Percentiles rank a stretch among this genome's conserved stretches.
These are phyloP conservation scores for Daktulosphaira vitifoliae DNA, from an alignment of 1,140 invertebrate species.

Conservation along the genomic window DNA sequence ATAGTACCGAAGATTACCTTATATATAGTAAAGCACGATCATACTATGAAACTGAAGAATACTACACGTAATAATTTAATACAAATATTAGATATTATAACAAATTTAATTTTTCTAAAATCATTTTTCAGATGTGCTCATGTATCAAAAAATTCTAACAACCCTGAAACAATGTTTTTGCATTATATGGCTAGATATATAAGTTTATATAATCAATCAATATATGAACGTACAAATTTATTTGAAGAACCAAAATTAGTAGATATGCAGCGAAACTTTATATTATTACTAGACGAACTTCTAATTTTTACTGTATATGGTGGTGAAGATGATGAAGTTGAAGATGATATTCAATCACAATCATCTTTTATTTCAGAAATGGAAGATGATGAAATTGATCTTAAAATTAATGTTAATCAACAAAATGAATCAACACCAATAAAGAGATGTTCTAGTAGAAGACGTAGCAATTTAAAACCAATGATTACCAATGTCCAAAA, in stretches of 20 bases:
- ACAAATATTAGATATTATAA: background rate
- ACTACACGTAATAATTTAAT: constrained; percentile 5
- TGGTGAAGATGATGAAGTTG: constrained; percentile 15
- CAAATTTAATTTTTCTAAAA: background rate
- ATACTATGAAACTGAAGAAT: constrained; percentile 22
- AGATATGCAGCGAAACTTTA: constrained; percentile 9
- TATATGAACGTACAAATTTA: constrained; percentile 18
- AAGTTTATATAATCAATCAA: constrained; percentile 12
- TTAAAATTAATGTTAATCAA: background rate
- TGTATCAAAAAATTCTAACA: constrained; percentile 18
- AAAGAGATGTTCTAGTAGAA: constrained; percentile 10
- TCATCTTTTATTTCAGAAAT: background rate
- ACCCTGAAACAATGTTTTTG: constrained; percentile 25
- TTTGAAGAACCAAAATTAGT: constrained; percentile 5
- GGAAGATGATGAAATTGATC: background rate
- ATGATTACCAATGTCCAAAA: background rate
- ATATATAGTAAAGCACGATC: constrained; percentile 24
- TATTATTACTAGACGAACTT: constrained; percentile 15
- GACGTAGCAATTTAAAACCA: background rate
- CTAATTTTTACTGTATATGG: constrained; percentile 24
- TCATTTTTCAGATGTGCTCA: constrained; percentile 18
- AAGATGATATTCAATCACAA: background rate
- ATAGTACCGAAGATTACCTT: constrained; percentile 18
- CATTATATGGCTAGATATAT: constrained; percentile 30
- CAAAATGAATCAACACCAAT: constrained; percentile 11